Conservation (phyloP, 2,888 invertebrate genomes). For the Spialia ferax region DNA sequence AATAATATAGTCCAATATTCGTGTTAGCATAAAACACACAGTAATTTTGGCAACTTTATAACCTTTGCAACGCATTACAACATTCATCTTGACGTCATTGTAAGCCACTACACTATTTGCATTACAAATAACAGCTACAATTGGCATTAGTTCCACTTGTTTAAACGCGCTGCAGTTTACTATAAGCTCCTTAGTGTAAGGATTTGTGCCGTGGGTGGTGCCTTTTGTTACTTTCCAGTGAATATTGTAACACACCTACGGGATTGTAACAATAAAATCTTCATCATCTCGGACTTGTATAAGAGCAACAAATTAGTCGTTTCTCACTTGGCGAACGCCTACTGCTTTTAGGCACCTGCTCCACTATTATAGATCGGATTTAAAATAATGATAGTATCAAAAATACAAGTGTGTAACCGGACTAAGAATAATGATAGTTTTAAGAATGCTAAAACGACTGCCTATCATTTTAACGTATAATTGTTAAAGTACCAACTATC, state of each 20-base stretch:
- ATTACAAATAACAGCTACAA: conserved; percentile 27
- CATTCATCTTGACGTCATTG: conserved; percentile 18
- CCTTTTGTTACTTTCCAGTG: conserved; percentile 64
- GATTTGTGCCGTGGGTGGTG: conserved; percentile 61
- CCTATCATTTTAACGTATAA: no score
- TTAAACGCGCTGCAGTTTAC: conserved; percentile 44
- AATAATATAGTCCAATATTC: not conserved
- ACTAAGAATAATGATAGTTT: no score
- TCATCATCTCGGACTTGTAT: conserved; percentile 61
- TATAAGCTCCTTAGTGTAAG: conserved; percentile 42
- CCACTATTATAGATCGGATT: not conserved
- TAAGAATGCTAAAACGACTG: no score
- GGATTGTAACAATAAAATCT: conserved; percentile 73
- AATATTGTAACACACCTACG: conserved; percentile 72
- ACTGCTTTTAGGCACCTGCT: conserved; percentile 50
- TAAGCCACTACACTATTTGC: conserved; percentile 16
- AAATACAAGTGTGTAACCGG: no score
- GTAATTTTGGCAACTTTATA: not conserved
- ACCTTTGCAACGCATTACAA: conserved; percentile 8
- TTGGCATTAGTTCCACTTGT: conserved; percentile 43
- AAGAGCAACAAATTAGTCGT: conserved; percentile 59
- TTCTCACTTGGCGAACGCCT: conserved; percentile 70
- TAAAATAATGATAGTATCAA: no score
- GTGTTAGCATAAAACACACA: not conserved
- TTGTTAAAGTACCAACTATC: no score